Percentiles rank a stretch among this genome's conserved stretches.
These are phyloP conservation scores for Lindbergichthys nudifrons DNA, from an alignment of 2,797 vertebrate species.

Conservation along the genomic window DNA sequence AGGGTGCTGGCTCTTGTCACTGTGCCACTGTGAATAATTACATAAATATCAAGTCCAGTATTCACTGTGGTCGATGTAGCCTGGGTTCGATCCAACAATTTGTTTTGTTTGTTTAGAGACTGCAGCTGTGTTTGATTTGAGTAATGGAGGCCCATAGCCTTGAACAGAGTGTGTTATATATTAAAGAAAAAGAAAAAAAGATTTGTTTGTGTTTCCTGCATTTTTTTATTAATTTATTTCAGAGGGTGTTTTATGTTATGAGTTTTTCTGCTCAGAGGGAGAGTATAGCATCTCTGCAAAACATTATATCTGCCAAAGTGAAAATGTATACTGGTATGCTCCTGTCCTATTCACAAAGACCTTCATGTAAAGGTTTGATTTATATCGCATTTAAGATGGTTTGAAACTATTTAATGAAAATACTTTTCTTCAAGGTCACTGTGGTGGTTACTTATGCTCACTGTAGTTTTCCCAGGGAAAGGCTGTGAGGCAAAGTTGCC, in stretches of 20 bases:
- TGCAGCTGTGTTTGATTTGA: conserved; percentile 15
- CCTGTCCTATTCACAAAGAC: not conserved
- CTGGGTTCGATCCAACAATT: not conserved
- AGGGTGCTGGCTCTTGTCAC: not conserved
- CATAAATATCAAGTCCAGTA: not conserved
- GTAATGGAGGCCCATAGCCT: not conserved
- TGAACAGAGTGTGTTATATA: not conserved
- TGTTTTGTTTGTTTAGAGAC: conserved; percentile 19
- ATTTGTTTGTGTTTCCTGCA: conserved; percentile 10
- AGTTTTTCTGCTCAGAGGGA: not conserved
- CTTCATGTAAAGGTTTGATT: not conserved
- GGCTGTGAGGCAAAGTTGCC: too few species aligned
- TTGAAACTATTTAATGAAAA: not conserved
- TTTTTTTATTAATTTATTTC: conserved; percentile 2
- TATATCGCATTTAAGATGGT: not conserved
- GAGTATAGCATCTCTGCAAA: not conserved
- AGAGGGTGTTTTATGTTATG: not conserved
- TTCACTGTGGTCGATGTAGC: not conserved
- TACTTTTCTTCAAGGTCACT: not conserved
- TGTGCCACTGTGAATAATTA: not conserved
- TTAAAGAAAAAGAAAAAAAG: conserved; percentile 2
- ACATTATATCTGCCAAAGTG: not conserved
- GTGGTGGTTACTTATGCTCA: not conserved
- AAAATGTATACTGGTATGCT: not conserved
- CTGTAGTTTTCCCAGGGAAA: too few species aligned